Base-by-base conservation (phyloP, 2,797 vertebrate genomes). In the Acipenser ruthenus region DNA sequence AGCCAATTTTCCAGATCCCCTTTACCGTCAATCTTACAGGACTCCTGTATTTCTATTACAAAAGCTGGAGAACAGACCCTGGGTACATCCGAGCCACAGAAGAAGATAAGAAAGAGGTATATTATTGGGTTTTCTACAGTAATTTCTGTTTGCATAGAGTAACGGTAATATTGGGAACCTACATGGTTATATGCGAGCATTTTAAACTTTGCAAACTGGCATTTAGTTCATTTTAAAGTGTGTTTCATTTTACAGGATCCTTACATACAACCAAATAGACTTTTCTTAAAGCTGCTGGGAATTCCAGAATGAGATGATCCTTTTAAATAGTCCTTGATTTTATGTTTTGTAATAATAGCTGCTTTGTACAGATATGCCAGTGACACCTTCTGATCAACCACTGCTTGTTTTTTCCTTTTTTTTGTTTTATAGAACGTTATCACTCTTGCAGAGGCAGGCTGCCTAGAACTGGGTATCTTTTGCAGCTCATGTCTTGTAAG, bases 401-500 rank as follows among this genome's bases (percentile, higher is more conserved):
- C 37, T 37, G 5, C 37, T 37, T 37, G 37, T 37, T 37, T 37
- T 37, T 37, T 5, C 37, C 15, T 49, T 1, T 12, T 5, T 74
- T 65, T 7, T 74, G 56, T 71, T 73, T 88, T 88, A 75, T 81
- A 99, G 96, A 97, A 89, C 67, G 91, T 97, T 63, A 72, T 95
- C 77, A 79, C 90, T 74, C 86, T 99, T 68, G 95, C 94, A 67
- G 97, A 99, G 82, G 90, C 92, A 0, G 94, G 93, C 12, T 93
- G 84, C 74, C 84, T 99, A 82, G 94, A 98, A 76, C 91, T 92
- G 69, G 89, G 93, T 71, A 88, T 94, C 1, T 96, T 99, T 83
- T 99, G 95, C 81, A 93, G 92, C 0, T 94, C 92, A 0, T 99
- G 97, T 80, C 94, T 98, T 90, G 95, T 98, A 84, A 90, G 91